phyloP scores from a whole-genome alignment of 2,113 vertebrate genomes.

The Electrona antarctica region DNA sequence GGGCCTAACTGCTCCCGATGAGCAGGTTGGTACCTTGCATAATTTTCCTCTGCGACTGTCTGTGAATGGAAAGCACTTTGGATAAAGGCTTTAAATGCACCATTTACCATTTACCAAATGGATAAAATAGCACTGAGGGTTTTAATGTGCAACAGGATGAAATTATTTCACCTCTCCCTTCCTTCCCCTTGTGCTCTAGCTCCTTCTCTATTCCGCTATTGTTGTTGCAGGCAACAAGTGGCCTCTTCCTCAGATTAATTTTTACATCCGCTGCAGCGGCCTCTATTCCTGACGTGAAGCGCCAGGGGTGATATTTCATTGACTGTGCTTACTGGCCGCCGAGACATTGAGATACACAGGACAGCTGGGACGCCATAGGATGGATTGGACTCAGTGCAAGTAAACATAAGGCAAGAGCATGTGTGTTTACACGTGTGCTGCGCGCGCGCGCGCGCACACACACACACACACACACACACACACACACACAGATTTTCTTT shows the following conservation, averaged over 20 bases:
- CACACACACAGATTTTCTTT: constrained; percentile 14
- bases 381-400: background rate
- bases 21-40: too few species aligned
- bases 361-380: too few species aligned
- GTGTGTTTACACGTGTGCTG: constrained; percentile 52
- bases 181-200: background rate
- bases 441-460: constrained; percentile 41
- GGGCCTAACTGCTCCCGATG: too few species aligned
- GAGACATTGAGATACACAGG: constrained; percentile 57
- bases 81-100: too few species aligned
- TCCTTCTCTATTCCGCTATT: constrained; percentile 24
- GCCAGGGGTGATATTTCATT: constrained; percentile 61
- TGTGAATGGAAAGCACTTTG: too few species aligned
- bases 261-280: constrained; percentile 62
- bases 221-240: constrained; percentile 75
- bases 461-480: constrained; percentile 30
- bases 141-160: constrained; percentile 17
- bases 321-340: constrained; percentile 58
- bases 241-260: constrained; percentile 74
- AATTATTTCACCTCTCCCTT: constrained; percentile 46
- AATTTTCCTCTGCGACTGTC: too few species aligned
- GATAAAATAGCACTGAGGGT: too few species aligned
- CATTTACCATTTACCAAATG: too few species aligned
- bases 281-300: constrained; percentile 63
- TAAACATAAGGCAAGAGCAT: constrained; percentile 15